Conservation (phyloP, 2,113 vertebrate species). For the Platichthys flesus region DNA sequence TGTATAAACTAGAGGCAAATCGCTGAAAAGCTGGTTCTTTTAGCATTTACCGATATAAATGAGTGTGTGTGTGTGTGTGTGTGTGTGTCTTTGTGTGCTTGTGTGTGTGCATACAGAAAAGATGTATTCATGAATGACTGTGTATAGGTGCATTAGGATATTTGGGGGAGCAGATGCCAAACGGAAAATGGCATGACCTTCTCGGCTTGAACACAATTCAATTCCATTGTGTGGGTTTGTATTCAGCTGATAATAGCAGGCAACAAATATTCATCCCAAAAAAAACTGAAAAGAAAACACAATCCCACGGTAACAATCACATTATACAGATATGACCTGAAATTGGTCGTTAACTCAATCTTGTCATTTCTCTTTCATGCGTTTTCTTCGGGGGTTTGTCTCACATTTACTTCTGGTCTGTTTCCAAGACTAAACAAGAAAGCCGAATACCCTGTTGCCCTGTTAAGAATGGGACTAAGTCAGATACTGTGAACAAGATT, state of each 20-base stretch:
- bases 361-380: constrained; percentile 53
- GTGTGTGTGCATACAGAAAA: not conserved
- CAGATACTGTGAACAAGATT: constrained; percentile 39
- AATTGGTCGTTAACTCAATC: constrained; percentile 7
- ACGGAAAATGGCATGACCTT: not conserved
- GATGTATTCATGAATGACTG: not conserved
- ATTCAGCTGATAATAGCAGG: constrained; percentile 11
- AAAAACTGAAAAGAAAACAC: not conserved
- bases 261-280: not conserved
- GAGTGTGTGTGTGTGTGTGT: constrained; percentile 3
- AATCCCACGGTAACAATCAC: not conserved
- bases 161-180: constrained; percentile 1
- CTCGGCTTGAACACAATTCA: constrained; percentile 1
- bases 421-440: constrained; percentile 40
- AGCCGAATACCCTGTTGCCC: constrained; percentile 26
- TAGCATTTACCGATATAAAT: not conserved
- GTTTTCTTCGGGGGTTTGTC: constrained; percentile 32
- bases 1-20: constrained; percentile 3
- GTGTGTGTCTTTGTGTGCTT: not conserved
- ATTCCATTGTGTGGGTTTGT: not conserved
- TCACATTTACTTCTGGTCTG: constrained; percentile 55
- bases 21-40: constrained; percentile 9
- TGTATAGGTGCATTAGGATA: not conserved
- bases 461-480: constrained; percentile 13
- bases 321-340: constrained; percentile 9